Evolutionary conservation across 92 coral and sea anemone genomes (phyloP), one percentile per base, ranked within the genome.

Genomic region (Ricordea florida): DNA sequence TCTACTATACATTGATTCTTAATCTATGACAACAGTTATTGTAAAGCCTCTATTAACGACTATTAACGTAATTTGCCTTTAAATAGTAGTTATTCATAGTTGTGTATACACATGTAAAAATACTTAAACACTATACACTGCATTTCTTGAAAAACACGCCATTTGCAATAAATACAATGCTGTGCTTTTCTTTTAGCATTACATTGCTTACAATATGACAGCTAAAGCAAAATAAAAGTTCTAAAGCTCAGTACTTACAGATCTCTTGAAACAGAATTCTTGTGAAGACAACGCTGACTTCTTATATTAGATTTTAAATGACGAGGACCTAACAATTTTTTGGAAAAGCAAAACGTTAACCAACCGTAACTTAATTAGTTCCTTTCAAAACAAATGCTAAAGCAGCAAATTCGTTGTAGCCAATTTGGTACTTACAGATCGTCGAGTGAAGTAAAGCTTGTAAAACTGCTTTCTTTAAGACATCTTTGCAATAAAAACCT

Each of bases 401-500:
- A 41, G 47, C 11, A 41, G 67, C 45, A 60, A 33, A 60, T 18
- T 8, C 53, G 52, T 63, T 41, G 18, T 23, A 40, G 53, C 53
- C 14, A 52, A 38, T 17, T 63, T 63, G 53, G 36, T 40, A 63
- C 55, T 38, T 38, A 63, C 53, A 63, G 53, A 17, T 18, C 71
- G 21, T 63, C 32, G 52, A 40, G 71, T 63, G 71, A 63, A 63
- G 71, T 38, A 63, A 63, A 38, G 33, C 33, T 21, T 17, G 71
- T 63, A 37, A 40, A 63, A 63, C 71, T 20, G 69, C 69, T 63
- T 40, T 28, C 18, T 63, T 63, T 63, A 40, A 63, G 71, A 63
- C 6, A 37, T 7, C 23, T 63, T 63, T 63, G 71, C 71, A 63
- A 63, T 63, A 63, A 60, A 34, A 60, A 23, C n/a, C 22, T n/a